A percentile compares a stretch with the other conserved stretches of the same genome.
Conservation (phyloP, 2,797 vertebrate genomes). For the Thalassophryne amazonica region DNA sequence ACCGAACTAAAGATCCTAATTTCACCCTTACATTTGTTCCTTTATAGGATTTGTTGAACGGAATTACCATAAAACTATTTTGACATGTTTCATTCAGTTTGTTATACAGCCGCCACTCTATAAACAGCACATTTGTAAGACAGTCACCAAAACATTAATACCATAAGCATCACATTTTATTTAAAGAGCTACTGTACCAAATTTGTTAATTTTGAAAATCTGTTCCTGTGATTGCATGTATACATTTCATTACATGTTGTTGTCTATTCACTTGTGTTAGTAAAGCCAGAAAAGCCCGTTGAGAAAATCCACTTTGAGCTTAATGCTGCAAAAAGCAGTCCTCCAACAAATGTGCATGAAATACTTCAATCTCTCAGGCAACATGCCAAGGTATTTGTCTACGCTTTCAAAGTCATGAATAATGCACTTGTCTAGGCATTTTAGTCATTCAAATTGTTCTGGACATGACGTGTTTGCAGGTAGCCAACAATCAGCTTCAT, state of each 20-base stretch:
- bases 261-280: constrained; percentile 44
- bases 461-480: constrained; percentile 45
- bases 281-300: constrained; percentile 45
- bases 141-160: too few species aligned
- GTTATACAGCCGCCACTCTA: too few species aligned
- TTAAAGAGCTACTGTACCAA: too few species aligned
- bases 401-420: constrained; percentile 11
- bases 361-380: constrained; percentile 49
- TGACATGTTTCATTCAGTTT: too few species aligned
- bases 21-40: too few species aligned
- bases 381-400: constrained; percentile 63
- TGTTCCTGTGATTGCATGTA: too few species aligned
- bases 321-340: constrained; percentile 23
- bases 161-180: too few species aligned
- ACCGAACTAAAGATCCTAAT: too few species aligned
- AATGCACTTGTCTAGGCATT: constrained; percentile 23
- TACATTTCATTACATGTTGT: not conserved
- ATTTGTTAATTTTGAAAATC: too few species aligned
- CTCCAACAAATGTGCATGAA: constrained; percentile 22
- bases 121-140: too few species aligned
- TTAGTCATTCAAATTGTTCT: not conserved
- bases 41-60: too few species aligned
- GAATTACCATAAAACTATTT: too few species aligned
- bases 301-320: constrained; percentile 77
- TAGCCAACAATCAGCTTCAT: constrained; percentile 1